phyloP scores from a whole-genome alignment of 2,888 invertebrate genomes.

The Pristionchus mayeri region DNA sequence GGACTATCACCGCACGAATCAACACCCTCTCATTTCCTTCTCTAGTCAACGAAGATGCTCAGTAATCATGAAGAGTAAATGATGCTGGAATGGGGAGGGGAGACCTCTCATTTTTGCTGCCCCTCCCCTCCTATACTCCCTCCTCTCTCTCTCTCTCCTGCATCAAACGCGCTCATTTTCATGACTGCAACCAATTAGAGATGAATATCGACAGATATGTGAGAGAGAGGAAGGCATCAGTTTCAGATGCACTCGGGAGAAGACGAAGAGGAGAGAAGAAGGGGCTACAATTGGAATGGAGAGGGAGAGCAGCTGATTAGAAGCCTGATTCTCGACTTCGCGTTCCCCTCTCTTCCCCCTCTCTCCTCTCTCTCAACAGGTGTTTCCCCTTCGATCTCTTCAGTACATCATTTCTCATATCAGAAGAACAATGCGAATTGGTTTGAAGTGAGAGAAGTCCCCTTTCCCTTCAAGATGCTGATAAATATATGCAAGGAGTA shows the following conservation, averaged over 20 bases:
- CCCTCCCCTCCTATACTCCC: constrained; percentile 1
- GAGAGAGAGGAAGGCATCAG: constrained; percentile 14
- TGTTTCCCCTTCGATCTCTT: background rate
- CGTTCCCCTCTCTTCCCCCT: background rate
- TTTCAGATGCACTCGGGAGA: background rate
- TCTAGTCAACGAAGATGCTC: background rate
- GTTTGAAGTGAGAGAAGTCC: background rate
- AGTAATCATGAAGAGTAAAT: too few species aligned
- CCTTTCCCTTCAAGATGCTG: background rate
- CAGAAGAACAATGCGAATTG: background rate
- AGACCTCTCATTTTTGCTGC: constrained; percentile 28
- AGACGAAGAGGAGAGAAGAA: background rate
- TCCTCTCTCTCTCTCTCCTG: background rate
- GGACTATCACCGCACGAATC: background rate
- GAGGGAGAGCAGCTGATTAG: background rate
- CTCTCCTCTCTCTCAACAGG: constrained; percentile 22
- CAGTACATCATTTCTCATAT: background rate
- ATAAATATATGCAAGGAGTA: too few species aligned
- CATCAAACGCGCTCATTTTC: background rate
- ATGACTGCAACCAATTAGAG: constrained; percentile 6
- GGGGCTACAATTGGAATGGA: background rate
- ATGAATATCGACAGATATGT: constrained; percentile 3
- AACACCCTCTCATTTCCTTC: background rate
- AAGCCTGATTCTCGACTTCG: background rate
- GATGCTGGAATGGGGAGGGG: background rate